Conservation (phyloP, 2,113 vertebrate species). For the Corythoichthys haematopterus region DNA sequence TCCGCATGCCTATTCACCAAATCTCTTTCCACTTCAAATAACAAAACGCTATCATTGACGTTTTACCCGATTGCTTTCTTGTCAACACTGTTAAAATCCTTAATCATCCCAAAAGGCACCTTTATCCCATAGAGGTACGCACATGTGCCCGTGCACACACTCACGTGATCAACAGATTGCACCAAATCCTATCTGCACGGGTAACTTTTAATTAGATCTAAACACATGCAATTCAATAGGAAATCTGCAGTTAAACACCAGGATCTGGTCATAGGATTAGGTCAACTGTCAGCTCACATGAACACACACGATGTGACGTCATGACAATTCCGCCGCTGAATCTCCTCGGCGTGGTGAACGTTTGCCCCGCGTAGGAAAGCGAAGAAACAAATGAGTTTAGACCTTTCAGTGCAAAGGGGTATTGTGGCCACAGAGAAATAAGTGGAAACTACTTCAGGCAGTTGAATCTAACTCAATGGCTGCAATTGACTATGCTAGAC, state of each 20-base stretch:
- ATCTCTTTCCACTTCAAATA: constrained; percentile 4
- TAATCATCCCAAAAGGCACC: constrained; percentile 51
- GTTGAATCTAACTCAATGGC: too few species aligned
- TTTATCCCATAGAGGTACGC: constrained; percentile 25
- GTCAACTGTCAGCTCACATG: constrained; percentile 7
- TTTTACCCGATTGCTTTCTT: constrained; percentile 25
- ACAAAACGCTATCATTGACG: constrained; percentile 2
- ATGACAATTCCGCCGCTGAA: constrained; percentile 13
- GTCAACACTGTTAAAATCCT: constrained; percentile 22
- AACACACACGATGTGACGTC: not conserved
- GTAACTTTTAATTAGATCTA: constrained; percentile 34
- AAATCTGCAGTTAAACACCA: constrained; percentile 38
- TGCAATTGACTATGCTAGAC: too few species aligned
- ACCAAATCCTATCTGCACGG: constrained; percentile 38
- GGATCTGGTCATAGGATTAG: constrained; percentile 31
- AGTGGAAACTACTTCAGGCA: not conserved
- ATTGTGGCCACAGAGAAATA: constrained; percentile 1
- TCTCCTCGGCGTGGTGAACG: constrained; percentile 25
- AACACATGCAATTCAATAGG: constrained; percentile 53
- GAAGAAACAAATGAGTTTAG: not conserved
- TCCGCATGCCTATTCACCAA: constrained; percentile 3
- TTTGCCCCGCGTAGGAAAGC: not conserved
- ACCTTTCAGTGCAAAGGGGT: not conserved
- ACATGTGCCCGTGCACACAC: constrained; percentile 7
- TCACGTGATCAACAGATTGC: constrained; percentile 1